Evolutionary conservation across 2,888 invertebrate species (phyloP), one percentile per base, ranked within the genome.

Genomic region (Epinotia ramella): DNA sequence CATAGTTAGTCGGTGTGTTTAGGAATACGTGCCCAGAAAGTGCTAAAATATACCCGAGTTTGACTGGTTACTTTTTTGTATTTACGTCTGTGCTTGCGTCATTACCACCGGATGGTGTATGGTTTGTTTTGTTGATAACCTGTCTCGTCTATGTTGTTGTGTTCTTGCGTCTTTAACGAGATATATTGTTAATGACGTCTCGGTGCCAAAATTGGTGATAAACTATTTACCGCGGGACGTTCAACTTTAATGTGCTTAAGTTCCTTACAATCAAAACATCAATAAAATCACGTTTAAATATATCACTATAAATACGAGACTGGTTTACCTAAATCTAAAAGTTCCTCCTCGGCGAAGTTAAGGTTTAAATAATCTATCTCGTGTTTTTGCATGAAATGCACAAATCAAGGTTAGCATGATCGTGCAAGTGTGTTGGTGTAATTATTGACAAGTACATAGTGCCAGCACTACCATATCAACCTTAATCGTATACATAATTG

Each of bases 341-440:
- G 46, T 46, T 46, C 13, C 46, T 46, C 40, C 46, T 46, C 46
- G 4, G 13, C 46, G 13, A 46, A 46, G 46, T 46, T 13, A 16
- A 49, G 16, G 49, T 53, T 7, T n/a, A 49, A 69, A 64, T 40
- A 63, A 49, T 46, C 16, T 40, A 33, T 49, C 49, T 74, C 28
- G 56, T 18, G 59, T 69, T 59, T 59, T 59, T 62, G 57, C 49
- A 57, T 20, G 56, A 64, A 64, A 53, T 56, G 64, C 64, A 74
- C 20, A 74, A 74, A 64, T 74, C 74, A 74, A 74, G 74, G 74
- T 70, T 70, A 65, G 57, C 74, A 46, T 64, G 64, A 53, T 68
- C 68, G 62, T 63, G 64, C 40, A 18, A 74, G 64, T 69, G 63
- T 64, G 53, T 53, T n/a, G 53, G 53, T n/a, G 53, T 70, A 70